These are phyloP conservation scores for Orius insidiosus DNA, from an alignment of 1,140 invertebrate genomes.

Conservation along the genomic window DNA sequence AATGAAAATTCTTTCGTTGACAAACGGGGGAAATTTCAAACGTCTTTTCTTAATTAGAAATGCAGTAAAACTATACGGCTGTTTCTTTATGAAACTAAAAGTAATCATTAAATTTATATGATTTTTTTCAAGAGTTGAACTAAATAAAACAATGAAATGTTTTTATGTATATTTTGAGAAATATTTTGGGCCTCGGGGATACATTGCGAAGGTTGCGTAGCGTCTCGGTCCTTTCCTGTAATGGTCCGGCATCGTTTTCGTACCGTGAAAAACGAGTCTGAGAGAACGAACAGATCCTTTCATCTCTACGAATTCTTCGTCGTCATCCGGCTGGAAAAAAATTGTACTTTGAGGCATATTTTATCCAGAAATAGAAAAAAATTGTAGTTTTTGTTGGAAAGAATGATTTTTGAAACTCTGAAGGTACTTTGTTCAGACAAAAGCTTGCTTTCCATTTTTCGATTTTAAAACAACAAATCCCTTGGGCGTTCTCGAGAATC, in stretches of 20 bases:
- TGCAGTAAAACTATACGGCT: not conserved
- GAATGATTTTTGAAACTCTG: too few relatives aligned
- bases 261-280: conserved; percentile 48
- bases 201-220: conserved; percentile 25
- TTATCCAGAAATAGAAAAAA: not conserved
- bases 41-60: too few relatives aligned
- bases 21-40: too few relatives aligned
- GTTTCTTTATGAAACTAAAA: not conserved
- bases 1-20: too few relatives aligned
- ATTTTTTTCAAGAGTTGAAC: not conserved
- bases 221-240: conserved; percentile 33
- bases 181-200: not conserved
- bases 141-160: not conserved
- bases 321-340: conserved; percentile 4
- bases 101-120: not conserved
- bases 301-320: conserved; percentile 23
- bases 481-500: too few relatives aligned
- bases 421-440: too few relatives aligned
- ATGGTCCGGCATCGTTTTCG: conserved; percentile 39
- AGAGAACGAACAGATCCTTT: conserved; percentile 35
- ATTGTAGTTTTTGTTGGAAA: not conserved
- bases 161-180: not conserved
- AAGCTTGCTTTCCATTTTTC: too few relatives aligned
- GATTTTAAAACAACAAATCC: too few relatives aligned
- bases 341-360: not conserved